Evolutionary conservation across 2,888 invertebrate genomes (phyloP), one percentile per base, ranked within the genome.

Genomic region (Holacanthella duospinosa): DNA sequence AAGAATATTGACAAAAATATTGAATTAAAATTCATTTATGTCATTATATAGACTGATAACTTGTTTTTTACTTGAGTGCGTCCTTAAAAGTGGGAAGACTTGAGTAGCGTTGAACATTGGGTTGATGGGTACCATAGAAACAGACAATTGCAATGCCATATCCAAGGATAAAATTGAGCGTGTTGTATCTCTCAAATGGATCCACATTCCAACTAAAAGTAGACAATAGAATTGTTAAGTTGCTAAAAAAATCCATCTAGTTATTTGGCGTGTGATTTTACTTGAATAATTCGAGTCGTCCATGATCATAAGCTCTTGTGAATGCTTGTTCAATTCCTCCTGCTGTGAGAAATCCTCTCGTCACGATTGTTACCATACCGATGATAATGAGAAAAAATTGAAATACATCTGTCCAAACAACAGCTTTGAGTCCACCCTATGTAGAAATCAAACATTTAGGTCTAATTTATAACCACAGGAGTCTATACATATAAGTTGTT

Each of bases 351-450:
- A 73, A 68, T 6, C 77, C 77, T 71, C 74, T 74, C 28, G 75
- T 73, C 27, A 76, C 68, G 9, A 77, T 74, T 2, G 75, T 75
- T 3, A 77, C 25, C 68, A 78, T 72, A 2, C 77, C 77, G 2
- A 71, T 69, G 26, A 76, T 69, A 75, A 78, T 78, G 61, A 78
- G 71, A 16, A 75, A 54, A 29, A 74, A 74, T 66, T 77, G 77
- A 55, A 77, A 74, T 1, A 36, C 36, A 63, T 77, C 77, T 3
- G 77, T 76, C 75, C 64, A 65, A 24, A 77, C 74, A 1, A 77
- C 77, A 9, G 76, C 76, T 64, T 75, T 75, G 63, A 77, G 43
- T 2, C 58, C 58, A 29, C 58, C 58, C 58, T 58, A 4, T n/a
- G n/a, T n/a, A n/a, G n/a, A n/a, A n/a, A n/a, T 25, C 2, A 4